Base-by-base conservation (phyloP, 2,113 vertebrate genomes). In the Perca flavescens region DNA sequence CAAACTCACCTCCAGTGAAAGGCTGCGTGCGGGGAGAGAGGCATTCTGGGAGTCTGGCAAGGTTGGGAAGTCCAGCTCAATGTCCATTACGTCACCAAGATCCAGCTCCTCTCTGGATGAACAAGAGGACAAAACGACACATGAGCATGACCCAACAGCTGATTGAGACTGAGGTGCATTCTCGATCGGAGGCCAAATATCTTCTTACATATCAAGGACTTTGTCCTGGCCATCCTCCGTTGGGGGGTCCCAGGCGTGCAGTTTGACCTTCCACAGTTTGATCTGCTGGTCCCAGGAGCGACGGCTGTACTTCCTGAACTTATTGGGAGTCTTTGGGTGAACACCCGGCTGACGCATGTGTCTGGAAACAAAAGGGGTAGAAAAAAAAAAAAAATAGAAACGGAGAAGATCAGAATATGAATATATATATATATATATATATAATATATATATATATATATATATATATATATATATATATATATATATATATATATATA, bases 281-380 rank as follows among this genome's bases (percentile, higher is more conserved):
- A 99, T 98, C 73, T 99, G 98, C 87, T 99, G 98, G 93, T 99
- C 98, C 98, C 98, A 99, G 0, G 98, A 99, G 46, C 98, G 96
- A 0, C 98, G 97, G 85, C 98, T 99, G 66, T 99, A 99, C 85
- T 99, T 99, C 89, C 97, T 97, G 79, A 99, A 99, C 69, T 99
- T 99, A 84, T 99, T 99, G 5, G 98, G 98, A 53, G 98, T 99
- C 66, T 96, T 96, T 31, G 98, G 98, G 74, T 99, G 98, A 76
- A 98, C 80, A 1, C 97, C 97, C 0, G 96, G 95, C 77, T 99
- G 94, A 40, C 98, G 96, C 82, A 97, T 88, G 74, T 96, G 96
- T 65, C 98, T 99, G 1, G 7, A 86, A 66, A 75, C 9, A 74
- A 69, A 52, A 6, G 1, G 8, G 40, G 10, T 11, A 11, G 0